A percentile compares a stretch with the other conserved stretches of the same genome.
phyloP scores from a whole-genome alignment of 2,113 vertebrate species.

The Plectropomus leopardus region DNA sequence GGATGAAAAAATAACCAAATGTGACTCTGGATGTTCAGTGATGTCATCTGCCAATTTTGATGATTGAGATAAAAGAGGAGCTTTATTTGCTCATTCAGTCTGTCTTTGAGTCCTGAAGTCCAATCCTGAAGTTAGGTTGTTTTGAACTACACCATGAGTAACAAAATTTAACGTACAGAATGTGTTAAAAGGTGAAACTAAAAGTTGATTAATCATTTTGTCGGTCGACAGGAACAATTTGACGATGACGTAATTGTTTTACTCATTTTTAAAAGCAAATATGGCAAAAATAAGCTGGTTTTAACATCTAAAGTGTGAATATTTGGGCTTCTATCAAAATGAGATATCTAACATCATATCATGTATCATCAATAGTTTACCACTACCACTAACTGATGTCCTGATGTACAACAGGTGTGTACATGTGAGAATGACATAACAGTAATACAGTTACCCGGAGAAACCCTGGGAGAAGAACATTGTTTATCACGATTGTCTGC shows the following conservation, averaged over 20 bases:
- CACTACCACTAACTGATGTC: not conserved
- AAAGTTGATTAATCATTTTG: not conserved
- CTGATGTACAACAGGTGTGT: not conserved
- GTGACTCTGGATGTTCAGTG: slow-evolving; percentile 13
- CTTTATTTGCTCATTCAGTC: not conserved
- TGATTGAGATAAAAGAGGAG: not conserved
- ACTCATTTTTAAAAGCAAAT: not conserved
- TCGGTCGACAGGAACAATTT: not conserved
- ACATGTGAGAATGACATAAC: not conserved
- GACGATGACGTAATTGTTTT: not conserved
- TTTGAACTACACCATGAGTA: not conserved
- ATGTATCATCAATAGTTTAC: too few species aligned
- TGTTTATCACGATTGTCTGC: too few species aligned
- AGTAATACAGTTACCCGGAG: too few species aligned
- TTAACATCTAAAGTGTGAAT: not conserved
- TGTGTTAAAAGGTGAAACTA: not conserved
- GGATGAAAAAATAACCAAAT: not conserved
- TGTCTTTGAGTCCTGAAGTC: not conserved
- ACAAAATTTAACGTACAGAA: not conserved
- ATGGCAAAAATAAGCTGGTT: not conserved
- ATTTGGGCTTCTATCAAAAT: not conserved
- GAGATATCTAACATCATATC: too few species aligned
- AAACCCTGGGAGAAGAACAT: too few species aligned
- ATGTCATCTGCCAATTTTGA: slow-evolving; percentile 18
- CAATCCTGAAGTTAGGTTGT: not conserved